These are phyloP conservation scores for Cladorhizidae sp. DNA, from an alignment of 37 sponge, comb jelly and placozoan genomes.

Conservation along the genomic window DNA sequence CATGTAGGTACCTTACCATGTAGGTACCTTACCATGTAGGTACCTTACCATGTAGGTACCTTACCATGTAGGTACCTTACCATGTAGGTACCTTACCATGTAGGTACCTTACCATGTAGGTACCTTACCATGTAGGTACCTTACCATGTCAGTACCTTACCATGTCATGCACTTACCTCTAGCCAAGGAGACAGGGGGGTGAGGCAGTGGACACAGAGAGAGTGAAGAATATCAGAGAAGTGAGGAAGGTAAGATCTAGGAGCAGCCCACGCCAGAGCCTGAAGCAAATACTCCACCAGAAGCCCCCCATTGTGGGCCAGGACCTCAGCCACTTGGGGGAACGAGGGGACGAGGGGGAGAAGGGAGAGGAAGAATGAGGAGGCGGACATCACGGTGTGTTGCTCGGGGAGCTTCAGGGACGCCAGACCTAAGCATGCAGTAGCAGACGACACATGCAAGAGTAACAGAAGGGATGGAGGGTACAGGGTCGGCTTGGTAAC, in stretches of 20 bases:
- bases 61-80: too few species aligned
- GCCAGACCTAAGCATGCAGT: constrained; percentile 47
- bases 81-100: too few species aligned
- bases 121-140: too few species aligned
- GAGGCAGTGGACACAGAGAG: constrained; percentile 26
- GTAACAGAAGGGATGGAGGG: too few species aligned
- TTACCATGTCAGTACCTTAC: too few species aligned
- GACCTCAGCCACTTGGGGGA: neutral
- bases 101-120: too few species aligned
- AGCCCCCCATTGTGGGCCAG: neutral
- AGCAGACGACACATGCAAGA: too few species aligned
- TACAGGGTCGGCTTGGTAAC: too few species aligned
- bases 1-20: too few species aligned
- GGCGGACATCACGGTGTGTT: constrained; percentile 28
- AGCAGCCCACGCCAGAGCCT: constrained; percentile 38
- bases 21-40: too few species aligned
- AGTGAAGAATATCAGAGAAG: constrained; percentile 26
- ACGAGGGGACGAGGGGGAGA: neutral
- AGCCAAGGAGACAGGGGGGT: constrained; percentile 49
- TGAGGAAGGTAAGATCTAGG: constrained; percentile 32
- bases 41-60: too few species aligned
- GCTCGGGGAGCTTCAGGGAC: constrained; percentile 44
- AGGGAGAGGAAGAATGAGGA: constrained; percentile 40
- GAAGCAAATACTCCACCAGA: constrained; percentile 38
- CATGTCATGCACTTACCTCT: constrained; percentile 43